Evolutionary conservation across 2,797 vertebrate genomes (phyloP).

Genomic region (Adelosebastes latens): DNA sequence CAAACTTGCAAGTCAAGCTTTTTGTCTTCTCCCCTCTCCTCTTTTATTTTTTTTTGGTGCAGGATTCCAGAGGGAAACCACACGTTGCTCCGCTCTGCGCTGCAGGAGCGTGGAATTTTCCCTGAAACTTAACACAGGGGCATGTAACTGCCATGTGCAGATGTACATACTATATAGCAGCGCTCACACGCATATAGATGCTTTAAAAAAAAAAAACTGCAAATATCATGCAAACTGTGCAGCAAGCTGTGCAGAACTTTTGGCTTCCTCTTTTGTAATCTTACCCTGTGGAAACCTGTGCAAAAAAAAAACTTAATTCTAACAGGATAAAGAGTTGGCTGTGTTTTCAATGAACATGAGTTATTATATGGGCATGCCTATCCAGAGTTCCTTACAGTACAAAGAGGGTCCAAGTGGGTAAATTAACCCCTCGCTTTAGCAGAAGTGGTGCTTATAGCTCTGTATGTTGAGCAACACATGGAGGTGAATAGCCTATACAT

Average conservation of each 20-base stretch:
- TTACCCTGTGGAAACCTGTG: neutral
- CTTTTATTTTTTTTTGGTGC: neutral
- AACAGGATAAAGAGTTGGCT: neutral
- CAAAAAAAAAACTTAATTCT: neutral
- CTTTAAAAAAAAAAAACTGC: neutral
- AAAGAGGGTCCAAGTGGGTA: slow-evolving; percentile 39
- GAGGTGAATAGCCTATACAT: neutral
- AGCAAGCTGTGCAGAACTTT: neutral
- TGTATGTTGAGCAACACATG: neutral
- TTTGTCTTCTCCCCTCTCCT: neutral
- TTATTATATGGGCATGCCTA: neutral
- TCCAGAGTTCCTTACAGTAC: slow-evolving; percentile 12
- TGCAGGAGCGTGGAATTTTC: slow-evolving; percentile 37
- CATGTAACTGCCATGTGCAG: slow-evolving; percentile 5
- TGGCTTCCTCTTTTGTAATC: neutral
- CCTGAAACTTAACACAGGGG: slow-evolving; percentile 12
- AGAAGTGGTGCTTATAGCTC: slow-evolving; percentile 19
- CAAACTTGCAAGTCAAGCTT: slow-evolving; percentile 55
- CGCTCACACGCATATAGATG: neutral
- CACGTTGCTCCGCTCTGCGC: slow-evolving; percentile 15
- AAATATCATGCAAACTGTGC: neutral
- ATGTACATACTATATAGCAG: neutral
- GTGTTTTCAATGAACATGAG: slow-evolving; percentile 18
- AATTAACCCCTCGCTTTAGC: slow-evolving; percentile 24
- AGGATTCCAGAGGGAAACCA: slow-evolving; percentile 60